Evolutionary conservation across 2,797 vertebrate genomes (phyloP), one percentile per base, ranked within the genome.

Genomic region (Cirrhinus molitorella): DNA sequence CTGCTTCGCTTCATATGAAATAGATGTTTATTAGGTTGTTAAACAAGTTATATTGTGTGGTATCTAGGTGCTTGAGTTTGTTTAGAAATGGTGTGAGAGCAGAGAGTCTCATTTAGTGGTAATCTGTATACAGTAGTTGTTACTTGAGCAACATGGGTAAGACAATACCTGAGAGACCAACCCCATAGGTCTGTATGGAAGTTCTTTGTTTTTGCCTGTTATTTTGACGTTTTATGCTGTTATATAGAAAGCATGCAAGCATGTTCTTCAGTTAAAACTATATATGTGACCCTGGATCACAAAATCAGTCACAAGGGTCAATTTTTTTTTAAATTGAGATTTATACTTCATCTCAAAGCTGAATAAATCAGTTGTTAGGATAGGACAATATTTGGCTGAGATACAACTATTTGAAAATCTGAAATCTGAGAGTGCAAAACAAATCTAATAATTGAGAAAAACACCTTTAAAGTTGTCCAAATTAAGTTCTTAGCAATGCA

Each of bases 1-100:
- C 28, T 77, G 49, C 10, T 79, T 43, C 21, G 34, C 37, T n/a
- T 31, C 4, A 6, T 13, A 43, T 70, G 21, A 16, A 51, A 31
- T 21, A 21, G 37, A 43, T 53, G 28, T 57, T 61, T 25, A 28
- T 51, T 3, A 53, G 28, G 6, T 70, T 8, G 34, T 65, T 66
- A 17, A 21, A 65, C 76, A 82, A 86, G 65, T 86, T 81, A 85
- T 88, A 83, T 83, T 85, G 68, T 86, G 75, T 85, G 63, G 78
- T 87, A 76, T 85, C 76, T 66, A 83, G 81, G 88, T 47, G 66
- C 40, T 59, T 21, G 47, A 80, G 73, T 79, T 79, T 43, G 34
- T 83, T 70, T 79, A 79, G 78, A 53, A 57, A 74, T 47, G 37
- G 16, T 79, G 47, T 8, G 71, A 78, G 49, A 25, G 25, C 57